Conservation (phyloP, 2,113 vertebrate genomes). For the Syrrhaptes paradoxus region DNA sequence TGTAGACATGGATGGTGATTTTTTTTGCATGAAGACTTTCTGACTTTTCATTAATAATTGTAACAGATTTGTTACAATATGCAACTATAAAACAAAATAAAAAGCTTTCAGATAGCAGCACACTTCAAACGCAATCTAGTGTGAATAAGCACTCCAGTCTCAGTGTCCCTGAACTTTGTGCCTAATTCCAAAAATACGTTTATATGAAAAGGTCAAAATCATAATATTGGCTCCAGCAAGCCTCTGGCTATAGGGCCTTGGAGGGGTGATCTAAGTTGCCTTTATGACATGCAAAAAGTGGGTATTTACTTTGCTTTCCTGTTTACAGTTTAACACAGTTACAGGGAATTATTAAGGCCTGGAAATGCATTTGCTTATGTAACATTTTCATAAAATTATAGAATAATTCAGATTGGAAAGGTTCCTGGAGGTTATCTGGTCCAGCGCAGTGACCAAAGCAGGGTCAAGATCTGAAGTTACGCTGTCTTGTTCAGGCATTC, state of each 20-base stretch:
- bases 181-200: not conserved
- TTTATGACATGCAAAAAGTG: not conserved
- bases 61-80: not conserved
- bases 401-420: not conserved
- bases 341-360: not conserved
- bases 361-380: not conserved
- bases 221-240: not conserved
- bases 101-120: not conserved
- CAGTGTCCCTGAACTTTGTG: not conserved
- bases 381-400: constrained; percentile 1
- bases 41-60: not conserved
- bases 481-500: not conserved
- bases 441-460: not conserved
- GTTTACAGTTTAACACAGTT: constrained; percentile 20
- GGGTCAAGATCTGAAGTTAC: not conserved
- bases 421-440: not conserved
- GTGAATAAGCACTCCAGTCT: not conserved
- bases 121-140: not conserved
- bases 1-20: not conserved
- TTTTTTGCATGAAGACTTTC: not conserved
- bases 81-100: not conserved
- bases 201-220: not conserved
- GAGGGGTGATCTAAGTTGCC: constrained; percentile 7
- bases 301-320: not conserved
- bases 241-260: constrained; percentile 20